Conservation (phyloP, 2,888 invertebrate species). For the Galeopsomyia nigrocyanea region DNA sequence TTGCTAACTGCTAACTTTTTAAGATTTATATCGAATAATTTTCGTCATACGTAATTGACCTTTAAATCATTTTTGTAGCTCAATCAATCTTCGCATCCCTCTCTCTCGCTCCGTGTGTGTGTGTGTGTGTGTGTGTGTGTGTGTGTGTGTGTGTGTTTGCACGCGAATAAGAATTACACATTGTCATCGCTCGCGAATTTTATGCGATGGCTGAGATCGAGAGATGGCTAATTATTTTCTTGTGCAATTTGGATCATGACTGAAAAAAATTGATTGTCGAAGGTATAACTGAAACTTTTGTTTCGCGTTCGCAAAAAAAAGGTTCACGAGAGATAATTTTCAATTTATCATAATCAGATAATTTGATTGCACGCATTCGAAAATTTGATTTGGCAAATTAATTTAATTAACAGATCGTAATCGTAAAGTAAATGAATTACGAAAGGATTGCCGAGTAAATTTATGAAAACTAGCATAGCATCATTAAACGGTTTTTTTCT, state of each 20-base stretch:
- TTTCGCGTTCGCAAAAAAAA: too few species aligned
- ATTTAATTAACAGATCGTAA: neutral
- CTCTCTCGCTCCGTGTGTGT: too few species aligned
- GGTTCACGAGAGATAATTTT: too few species aligned
- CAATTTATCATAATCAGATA: too few species aligned
- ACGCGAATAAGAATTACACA: neutral
- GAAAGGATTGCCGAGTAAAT: neutral
- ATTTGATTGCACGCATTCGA: too few species aligned
- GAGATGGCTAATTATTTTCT: neutral
- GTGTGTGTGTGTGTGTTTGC: too few species aligned
- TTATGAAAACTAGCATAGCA: constrained; percentile 8
- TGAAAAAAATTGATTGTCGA: constrained; percentile 2
- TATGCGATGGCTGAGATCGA: neutral
- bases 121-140: too few species aligned
- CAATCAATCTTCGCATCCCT: constrained; percentile 13
- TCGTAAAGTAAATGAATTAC: constrained; percentile 8
- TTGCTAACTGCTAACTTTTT: neutral
- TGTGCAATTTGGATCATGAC: neutral
- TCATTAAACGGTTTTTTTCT: constrained; percentile 6
- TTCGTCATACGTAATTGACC: constrained; percentile 29
- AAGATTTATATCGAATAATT: constrained; percentile 16
- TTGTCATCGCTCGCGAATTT: constrained; percentile 19
- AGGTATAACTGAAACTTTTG: neutral
- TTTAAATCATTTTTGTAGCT: constrained; percentile 16
- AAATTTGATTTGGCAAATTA: constrained; percentile 1